Evolutionary conservation across 2,797 vertebrate species (phyloP).

Genomic region (Typhlichthys subterraneus): DNA sequence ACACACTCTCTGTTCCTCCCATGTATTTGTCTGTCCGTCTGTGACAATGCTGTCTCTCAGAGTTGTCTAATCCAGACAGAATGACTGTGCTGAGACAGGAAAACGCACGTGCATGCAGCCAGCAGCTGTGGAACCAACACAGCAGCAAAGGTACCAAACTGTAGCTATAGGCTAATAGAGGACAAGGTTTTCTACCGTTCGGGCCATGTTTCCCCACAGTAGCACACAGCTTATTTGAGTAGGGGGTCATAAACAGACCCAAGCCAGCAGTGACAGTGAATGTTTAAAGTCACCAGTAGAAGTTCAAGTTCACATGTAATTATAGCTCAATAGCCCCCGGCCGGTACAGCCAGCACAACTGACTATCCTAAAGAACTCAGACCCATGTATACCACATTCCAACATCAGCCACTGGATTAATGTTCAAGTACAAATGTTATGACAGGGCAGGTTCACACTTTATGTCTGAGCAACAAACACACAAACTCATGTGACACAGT

Average conservation of each 20-base stretch:
- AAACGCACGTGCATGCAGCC: slow-evolving; percentile 11
- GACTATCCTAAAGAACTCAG: slow-evolving; percentile 18
- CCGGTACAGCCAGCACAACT: neutral
- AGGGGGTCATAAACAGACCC: neutral
- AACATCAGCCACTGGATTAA: slow-evolving; percentile 28
- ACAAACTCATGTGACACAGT: neutral
- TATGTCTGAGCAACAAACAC: slow-evolving; percentile 31
- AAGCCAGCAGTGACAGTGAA: slow-evolving; percentile 6
- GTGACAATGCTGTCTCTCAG: slow-evolving; percentile 67
- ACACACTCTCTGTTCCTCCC: slow-evolving; percentile 34
- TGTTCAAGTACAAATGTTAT: slow-evolving; percentile 61
- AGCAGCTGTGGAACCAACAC: slow-evolving; percentile 38
- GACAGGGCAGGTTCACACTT: slow-evolving; percentile 27
- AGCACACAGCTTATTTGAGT: no score
- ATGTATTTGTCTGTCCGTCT: slow-evolving; percentile 23
- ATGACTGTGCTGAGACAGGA: slow-evolving; percentile 62
- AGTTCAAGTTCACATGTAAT: slow-evolving; percentile 11
- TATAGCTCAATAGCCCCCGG: slow-evolving; percentile 8
- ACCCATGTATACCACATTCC: slow-evolving; percentile 11
- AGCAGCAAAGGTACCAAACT: slow-evolving; percentile 7
- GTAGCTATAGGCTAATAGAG: neutral
- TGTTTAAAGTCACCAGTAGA: neutral
- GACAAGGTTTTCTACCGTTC: no score
- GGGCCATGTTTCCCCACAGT: no score
- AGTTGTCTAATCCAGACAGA: slow-evolving; percentile 66